A percentile compares a stretch with the other conserved stretches of the same genome.
phyloP scores from a whole-genome alignment of 2,888 invertebrate genomes.

The Eupeodes luniger region DNA sequence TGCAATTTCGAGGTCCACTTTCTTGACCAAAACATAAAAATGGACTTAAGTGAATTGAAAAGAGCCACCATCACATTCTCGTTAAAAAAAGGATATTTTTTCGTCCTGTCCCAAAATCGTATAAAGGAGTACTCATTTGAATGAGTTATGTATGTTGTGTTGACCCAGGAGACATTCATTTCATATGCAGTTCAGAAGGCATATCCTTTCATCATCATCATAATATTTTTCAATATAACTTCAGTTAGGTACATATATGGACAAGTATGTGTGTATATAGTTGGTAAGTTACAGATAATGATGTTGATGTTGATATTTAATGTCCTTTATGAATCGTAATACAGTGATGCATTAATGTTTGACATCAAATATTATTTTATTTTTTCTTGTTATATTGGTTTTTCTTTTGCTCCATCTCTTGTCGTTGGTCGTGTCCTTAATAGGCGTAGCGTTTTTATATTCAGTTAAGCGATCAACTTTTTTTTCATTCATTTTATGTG shows the following conservation, averaged over 20 bases:
- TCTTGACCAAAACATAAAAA: conserved; percentile 23
- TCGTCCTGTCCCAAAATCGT: background rate
- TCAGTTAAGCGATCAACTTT: conserved; percentile 45
- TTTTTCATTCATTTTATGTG: conserved; percentile 53
- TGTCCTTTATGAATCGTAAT: conserved; percentile 59
- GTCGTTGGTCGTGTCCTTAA: conserved; percentile 20
- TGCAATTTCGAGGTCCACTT: conserved; percentile 6
- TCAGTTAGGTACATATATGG: too few species aligned
- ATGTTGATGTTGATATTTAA: conserved; percentile 3
- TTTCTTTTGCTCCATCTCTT: background rate
- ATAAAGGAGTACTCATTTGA: background rate
- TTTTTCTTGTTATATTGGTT: conserved; percentile 14
- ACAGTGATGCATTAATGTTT: conserved; percentile 50
- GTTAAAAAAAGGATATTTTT: conserved; percentile 13
- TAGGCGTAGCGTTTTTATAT: conserved; percentile 49
- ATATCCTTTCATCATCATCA: background rate
- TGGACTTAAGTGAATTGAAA: conserved; percentile 21
- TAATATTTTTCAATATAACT: background rate
- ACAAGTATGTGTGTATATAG: too few species aligned
- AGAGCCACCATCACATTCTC: background rate
- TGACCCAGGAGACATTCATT: background rate
- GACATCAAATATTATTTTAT: conserved; percentile 30
- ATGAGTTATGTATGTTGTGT: background rate
- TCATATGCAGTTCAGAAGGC: background rate
- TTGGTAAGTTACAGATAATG: background rate